Conservation (phyloP, 2,888 invertebrate genomes). For the Arenicola marina region DNA sequence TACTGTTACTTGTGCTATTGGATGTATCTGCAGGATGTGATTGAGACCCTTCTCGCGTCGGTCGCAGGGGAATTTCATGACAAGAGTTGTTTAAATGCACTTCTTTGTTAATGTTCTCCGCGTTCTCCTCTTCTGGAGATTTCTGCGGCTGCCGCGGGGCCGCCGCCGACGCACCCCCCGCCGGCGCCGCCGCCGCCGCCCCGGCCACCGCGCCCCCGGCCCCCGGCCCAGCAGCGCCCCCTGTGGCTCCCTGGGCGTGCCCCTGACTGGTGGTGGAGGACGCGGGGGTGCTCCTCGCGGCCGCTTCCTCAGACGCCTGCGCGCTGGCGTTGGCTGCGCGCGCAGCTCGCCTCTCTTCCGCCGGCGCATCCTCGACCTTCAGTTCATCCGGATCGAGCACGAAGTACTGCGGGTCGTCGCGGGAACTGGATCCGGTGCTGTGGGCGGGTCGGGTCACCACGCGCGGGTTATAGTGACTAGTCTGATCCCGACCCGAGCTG, state of each 20-base stretch:
- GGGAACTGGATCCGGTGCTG: background rate
- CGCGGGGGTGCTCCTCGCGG: no score
- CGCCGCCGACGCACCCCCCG: background rate
- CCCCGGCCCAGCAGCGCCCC: background rate
- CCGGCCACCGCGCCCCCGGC: no score
- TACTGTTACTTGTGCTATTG: conserved; percentile 25
- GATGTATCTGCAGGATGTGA: background rate
- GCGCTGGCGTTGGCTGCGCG: no score
- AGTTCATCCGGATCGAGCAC: conserved; percentile 27
- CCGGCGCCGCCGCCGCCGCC: background rate
- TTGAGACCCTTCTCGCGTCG: conserved; percentile 25
- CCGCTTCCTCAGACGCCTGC: no score
- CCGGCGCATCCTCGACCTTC: conserved; percentile 8
- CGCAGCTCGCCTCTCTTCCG: no score
- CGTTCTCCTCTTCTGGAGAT: conserved; percentile 30
- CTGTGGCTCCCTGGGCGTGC: background rate
- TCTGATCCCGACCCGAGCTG: conserved; percentile 19
- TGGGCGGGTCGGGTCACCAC: background rate
- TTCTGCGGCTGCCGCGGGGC: conserved; percentile 9
- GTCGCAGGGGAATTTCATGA: conserved; percentile 31
- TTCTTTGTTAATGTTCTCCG: conserved; percentile 26
- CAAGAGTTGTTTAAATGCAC: conserved; percentile 27
- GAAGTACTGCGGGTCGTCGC: conserved; percentile 23
- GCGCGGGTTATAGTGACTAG: background rate
- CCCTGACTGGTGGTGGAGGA: no score